phyloP scores from a whole-genome alignment of 1,140 invertebrate species.

The Caenorhabditis briggsae region DNA sequence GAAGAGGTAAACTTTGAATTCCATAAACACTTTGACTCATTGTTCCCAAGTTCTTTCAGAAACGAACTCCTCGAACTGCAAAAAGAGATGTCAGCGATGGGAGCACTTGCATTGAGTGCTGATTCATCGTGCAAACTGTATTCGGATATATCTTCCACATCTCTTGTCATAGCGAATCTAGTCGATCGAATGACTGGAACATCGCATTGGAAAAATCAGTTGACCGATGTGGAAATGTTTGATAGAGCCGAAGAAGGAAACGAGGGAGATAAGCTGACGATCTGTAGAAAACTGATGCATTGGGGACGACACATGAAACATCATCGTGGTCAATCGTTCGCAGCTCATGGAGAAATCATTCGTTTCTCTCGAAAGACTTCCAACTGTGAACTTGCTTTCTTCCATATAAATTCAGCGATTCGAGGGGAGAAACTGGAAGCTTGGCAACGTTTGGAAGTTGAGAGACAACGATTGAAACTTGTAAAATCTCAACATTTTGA shows the following conservation, averaged over 20 bases:
- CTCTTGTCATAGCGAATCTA: constrained; percentile 10
- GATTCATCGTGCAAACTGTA: constrained; percentile 29
- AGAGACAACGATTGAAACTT: constrained; percentile 30
- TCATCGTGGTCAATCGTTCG: constrained; percentile 9
- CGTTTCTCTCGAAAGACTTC: constrained; percentile 22
- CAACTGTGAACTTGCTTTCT: constrained; percentile 43
- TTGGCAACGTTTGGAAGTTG: constrained; percentile 14
- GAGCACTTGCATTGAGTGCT: constrained; percentile 15
- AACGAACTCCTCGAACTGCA: constrained; percentile 11
- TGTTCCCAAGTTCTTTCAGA: not conserved
- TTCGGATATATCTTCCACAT: constrained; percentile 36
- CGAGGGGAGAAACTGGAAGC: constrained; percentile 10
- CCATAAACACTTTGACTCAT: not conserved
- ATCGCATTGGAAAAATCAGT: constrained; percentile 12
- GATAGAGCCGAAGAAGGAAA: constrained; percentile 32
- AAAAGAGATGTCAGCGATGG: constrained; percentile 29
- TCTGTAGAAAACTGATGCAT: constrained; percentile 43
- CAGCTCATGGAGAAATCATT: constrained; percentile 33
- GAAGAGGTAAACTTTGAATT: constrained; percentile 9
- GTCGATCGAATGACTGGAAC: constrained; percentile 30
- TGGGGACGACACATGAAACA: constrained; percentile 36
- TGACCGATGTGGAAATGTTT: constrained; percentile 27
- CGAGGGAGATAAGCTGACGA: constrained; percentile 27
- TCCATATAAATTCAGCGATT: constrained; percentile 33
- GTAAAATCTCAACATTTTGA: not conserved